Evolutionary conservation across 2,797 vertebrate genomes (phyloP), one percentile per base, ranked within the genome.

Genomic region (Cheirogaleus major): DNA sequence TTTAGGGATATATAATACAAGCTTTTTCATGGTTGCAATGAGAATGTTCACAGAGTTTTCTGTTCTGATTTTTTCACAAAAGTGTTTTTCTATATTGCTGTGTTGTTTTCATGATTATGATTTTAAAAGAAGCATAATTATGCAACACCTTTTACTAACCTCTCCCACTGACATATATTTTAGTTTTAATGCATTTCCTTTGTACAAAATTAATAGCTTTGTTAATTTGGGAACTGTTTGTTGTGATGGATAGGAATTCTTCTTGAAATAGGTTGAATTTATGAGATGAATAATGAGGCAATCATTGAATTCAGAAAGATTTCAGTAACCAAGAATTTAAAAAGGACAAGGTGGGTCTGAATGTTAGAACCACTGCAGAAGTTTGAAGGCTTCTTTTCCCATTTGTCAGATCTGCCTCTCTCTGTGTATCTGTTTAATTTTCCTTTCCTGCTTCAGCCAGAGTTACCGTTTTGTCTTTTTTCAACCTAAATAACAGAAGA

Each of bases 111-210:
- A 63, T 92, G 55, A 73, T 35, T 41, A 72, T 35, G 52, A 73
- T 59, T 94, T 69, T 93, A 87, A 70, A 41, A 82, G 43, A 90
- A 90, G 32, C 52, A 82, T 78, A 87, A 61, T 86, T 90, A 69
- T 17, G 7, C n/a, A 65, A 57, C 65, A 69, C 55, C 11, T 83
- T 94, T 95, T 75, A 70, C 25, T 73, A 84, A 65, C 18, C 78
- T 88, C 22, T 75, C 55, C 55, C 45, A 75, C 13, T 86, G 80
- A 69, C 69, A 85, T 70, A 67, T 93, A 69, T 75, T 81, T 83
- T 72, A 70, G 11, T 82, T 83, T 90, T 72, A 79, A 88, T 91
- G 30, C 30, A 70, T 70, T 83, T 81, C 17, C 35, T 7, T 92
- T 55, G 18, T n/a, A 83, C 45, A 84, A 63, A 72, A 50, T 32